Evolutionary conservation across 2,113 vertebrate genomes (phyloP).

Genomic region (Forbesichthys papilliferus): DNA sequence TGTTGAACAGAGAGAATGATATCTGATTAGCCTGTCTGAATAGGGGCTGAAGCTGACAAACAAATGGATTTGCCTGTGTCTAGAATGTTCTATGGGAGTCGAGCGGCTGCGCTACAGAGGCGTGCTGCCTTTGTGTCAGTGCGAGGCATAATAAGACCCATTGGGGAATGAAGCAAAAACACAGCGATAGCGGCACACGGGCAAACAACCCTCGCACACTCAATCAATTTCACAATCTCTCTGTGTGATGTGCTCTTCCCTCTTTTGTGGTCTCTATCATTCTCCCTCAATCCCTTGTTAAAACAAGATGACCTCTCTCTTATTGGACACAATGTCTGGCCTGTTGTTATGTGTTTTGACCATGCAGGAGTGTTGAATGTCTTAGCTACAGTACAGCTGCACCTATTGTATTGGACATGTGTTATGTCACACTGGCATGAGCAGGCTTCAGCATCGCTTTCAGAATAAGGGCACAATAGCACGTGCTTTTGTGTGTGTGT

Average conservation of each 20-base stretch:
- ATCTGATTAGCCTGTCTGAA: slow-evolving; percentile 68
- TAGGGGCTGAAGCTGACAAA: slow-evolving; percentile 65
- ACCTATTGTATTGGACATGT: slow-evolving; percentile 35
- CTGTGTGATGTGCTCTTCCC: neutral
- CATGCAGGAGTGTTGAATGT: slow-evolving; percentile 9
- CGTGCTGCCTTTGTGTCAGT: slow-evolving; percentile 53
- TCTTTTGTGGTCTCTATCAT: neutral
- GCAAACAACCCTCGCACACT: slow-evolving; percentile 63
- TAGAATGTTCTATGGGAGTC: slow-evolving; percentile 64
- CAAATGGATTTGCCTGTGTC: slow-evolving; percentile 72
- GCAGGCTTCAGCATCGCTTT: slow-evolving; percentile 13
- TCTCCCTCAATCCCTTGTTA: neutral
- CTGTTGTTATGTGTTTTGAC: slow-evolving; percentile 36
- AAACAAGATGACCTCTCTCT: slow-evolving; percentile 54
- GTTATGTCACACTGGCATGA: slow-evolving; percentile 19
- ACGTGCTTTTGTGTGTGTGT: neutral
- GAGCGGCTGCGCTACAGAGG: slow-evolving; percentile 62
- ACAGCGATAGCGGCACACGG: slow-evolving; percentile 64
- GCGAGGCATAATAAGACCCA: slow-evolving; percentile 72
- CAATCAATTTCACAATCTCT: slow-evolving; percentile 57
- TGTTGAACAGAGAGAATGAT: slow-evolving; percentile 59
- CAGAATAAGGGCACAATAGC: slow-evolving; percentile 5
- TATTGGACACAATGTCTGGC: neutral
- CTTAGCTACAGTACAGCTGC: slow-evolving; percentile 14
- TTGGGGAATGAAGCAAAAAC: slow-evolving; percentile 73